Evolutionary conservation across 2,113 vertebrate species (phyloP), one percentile per base, ranked within the genome.

Genomic region (Rhea pennata): DNA sequence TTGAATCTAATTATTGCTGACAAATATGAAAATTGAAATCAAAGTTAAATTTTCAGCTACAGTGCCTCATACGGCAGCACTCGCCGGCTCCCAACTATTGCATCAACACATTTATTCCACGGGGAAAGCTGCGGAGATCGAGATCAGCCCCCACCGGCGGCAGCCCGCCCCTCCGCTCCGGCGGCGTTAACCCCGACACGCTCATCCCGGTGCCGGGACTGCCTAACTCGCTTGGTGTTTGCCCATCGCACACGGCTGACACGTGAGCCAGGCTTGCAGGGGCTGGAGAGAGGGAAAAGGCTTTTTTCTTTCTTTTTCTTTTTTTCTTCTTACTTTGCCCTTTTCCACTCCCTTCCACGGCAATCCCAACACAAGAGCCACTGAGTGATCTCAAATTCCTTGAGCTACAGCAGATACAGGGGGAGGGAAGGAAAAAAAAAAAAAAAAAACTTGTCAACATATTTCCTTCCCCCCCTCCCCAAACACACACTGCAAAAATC

Each of bases 11-110:
- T 98, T 98, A 98, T 97, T 98, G 98, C 98, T 98, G 98, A 98
- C 98, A 98, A 98, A 98, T 98, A 98, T 98, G 98, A 98, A 98
- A 98, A 98, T 98, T 98, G 97, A 98, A 98, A 98, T 98, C 97
- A 98, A 98, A 98, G 98, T 97, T 97, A 97, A 97, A 98, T 98
- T 98, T 98, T 97, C 98, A 97, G 98, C 98, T 96, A 96, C 93
- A 84, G 93, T 81, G 96, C 97, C 95, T 98, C 91, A 31, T 90
- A 87, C 22, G 44, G 95, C 93, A 95, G 95, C 67, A 20, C 94
- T 93, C 82, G 85, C 94, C 64, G 24, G 76, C 95, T 96, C 84
- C 91, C 75, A 46, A 90, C 93, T 87, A 97, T 91, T 92, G 93
- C 93, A 97, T 94, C 96, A 93, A 97, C 94, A 95, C 95, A 92